Conservation (phyloP, 1,140 invertebrate genomes). For the Drosophila ficusphila region DNA sequence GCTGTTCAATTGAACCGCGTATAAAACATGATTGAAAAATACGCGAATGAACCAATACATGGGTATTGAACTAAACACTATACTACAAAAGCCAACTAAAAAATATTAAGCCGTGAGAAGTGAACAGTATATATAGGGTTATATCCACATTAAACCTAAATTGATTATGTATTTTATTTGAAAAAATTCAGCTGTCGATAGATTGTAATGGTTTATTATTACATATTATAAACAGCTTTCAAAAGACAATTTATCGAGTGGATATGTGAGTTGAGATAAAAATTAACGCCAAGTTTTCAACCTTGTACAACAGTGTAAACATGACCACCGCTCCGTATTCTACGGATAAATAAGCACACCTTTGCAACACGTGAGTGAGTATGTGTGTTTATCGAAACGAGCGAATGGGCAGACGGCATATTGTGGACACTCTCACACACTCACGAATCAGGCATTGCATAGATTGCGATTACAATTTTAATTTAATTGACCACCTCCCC, state of each 20-base stretch:
- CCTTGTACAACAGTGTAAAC: conserved; percentile 8
- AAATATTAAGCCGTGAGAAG: too few relatives aligned
- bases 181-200: too few relatives aligned
- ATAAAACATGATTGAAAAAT: conserved; percentile 69
- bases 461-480: conserved; percentile 77
- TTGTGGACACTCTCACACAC: conserved; percentile 28
- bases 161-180: too few relatives aligned
- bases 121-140: too few relatives aligned
- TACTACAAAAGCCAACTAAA: neutral
- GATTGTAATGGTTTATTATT: too few relatives aligned
- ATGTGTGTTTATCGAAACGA: conserved; percentile 26
- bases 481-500: conserved; percentile 65
- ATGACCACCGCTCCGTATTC: neutral
- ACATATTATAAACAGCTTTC: too few relatives aligned
- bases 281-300: neutral
- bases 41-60: conserved; percentile 28
- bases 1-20: conserved; percentile 61
- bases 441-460: conserved; percentile 51
- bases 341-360: conserved; percentile 26
- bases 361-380: neutral
- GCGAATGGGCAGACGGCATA: conserved; percentile 57
- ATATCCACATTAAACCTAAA: too few relatives aligned
- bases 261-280: too few relatives aligned
- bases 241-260: too few relatives aligned
- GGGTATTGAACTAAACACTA: conserved; percentile 20